phyloP scores from a whole-genome alignment of 2,888 invertebrate genomes.

The Mimumesa dahlbomi region DNA sequence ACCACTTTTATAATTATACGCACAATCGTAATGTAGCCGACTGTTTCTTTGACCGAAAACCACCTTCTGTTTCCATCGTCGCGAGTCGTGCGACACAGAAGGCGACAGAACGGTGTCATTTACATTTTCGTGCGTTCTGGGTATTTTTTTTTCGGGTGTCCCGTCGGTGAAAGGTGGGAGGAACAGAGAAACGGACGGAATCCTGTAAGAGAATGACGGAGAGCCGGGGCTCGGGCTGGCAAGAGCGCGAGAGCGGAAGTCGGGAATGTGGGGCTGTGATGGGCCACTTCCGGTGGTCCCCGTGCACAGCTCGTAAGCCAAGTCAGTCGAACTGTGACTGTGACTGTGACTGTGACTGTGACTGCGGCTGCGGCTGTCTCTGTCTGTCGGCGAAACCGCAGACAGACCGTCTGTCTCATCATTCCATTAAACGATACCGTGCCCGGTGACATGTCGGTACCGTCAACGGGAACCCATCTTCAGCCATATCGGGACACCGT shows the following conservation, averaged over 20 bases:
- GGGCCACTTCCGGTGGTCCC: slow-evolving; percentile 77
- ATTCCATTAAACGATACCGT: slow-evolving; percentile 68
- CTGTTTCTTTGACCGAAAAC: too few species aligned
- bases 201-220: slow-evolving; percentile 16
- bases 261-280: slow-evolving; percentile 76
- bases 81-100: neutral
- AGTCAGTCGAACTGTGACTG: slow-evolving; percentile 65
- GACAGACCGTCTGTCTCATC: slow-evolving; percentile 72
- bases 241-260: slow-evolving; percentile 71
- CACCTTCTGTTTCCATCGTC: neutral
- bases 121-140: slow-evolving; percentile 23
- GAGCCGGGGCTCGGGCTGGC: slow-evolving; percentile 22
- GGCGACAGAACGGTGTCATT: slow-evolving; percentile 21
- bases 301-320: slow-evolving; percentile 62
- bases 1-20: too few species aligned
- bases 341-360: slow-evolving; percentile 40
- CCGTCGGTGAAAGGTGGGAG: neutral
- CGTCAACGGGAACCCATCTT: slow-evolving; percentile 9
- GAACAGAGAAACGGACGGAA: slow-evolving; percentile 5
- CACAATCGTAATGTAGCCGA: too few species aligned
- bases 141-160: slow-evolving; percentile 13
- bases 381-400: slow-evolving; percentile 69
- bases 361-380: slow-evolving; percentile 39
- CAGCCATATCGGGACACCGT: neutral
- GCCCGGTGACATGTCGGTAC: slow-evolving; percentile 35